phyloP scores from a whole-genome alignment of 2,797 vertebrate species.

The Amblyraja radiata region DNA sequence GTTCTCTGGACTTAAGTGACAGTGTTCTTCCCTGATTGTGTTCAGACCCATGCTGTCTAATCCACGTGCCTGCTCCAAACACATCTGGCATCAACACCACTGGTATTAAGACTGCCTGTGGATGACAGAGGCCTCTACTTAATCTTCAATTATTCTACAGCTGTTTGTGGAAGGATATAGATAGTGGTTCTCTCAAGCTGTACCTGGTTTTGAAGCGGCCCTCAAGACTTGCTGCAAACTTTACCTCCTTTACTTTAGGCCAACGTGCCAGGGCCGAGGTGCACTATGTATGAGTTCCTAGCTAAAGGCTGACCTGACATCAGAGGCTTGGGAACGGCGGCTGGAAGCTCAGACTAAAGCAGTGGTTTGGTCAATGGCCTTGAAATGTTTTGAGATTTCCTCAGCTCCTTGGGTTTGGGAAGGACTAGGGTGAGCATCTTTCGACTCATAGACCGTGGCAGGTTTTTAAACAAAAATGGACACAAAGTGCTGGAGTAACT shows the following conservation, averaged over 20 bases:
- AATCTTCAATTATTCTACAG: neutral
- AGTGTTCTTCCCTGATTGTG: neutral
- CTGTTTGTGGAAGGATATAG: neutral
- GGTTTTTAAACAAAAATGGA: no score
- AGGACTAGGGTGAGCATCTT: no score
- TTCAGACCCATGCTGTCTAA: neutral
- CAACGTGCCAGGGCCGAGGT: rapidly evolving
- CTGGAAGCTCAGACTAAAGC: no score
- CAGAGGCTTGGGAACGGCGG: neutral
- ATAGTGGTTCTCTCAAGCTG: neutral
- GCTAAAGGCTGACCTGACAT: neutral
- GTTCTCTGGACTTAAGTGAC: neutral
- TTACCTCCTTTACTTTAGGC: neutral
- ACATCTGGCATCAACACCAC: neutral
- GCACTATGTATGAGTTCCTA: neutral
- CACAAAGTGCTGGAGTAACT: no score
- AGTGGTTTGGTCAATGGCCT: neutral
- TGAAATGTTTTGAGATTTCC: neutral
- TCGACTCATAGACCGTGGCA: neutral
- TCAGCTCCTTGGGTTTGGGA: neutral
- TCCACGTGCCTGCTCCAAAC: neutral
- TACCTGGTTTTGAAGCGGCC: neutral
- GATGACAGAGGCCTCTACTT: neutral
- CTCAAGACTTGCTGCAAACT: neutral
- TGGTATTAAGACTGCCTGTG: neutral